Base-by-base conservation (phyloP, 1,140 invertebrate genomes). In the Bombus sibiricus region DNA sequence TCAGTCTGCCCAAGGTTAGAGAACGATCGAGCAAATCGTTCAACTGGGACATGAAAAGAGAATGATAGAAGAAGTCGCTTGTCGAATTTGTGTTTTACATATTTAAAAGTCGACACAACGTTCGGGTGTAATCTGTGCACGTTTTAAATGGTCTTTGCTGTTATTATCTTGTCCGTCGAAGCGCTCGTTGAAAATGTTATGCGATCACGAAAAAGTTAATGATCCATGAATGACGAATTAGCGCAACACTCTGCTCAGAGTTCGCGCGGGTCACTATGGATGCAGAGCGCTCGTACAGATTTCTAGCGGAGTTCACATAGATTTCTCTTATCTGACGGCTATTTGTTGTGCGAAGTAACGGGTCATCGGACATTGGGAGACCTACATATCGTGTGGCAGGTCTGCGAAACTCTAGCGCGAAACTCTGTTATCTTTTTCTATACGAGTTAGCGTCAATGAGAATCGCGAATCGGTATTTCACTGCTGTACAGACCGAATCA, bases 261-360 rank as follows among this genome's bases (percentile, higher is more conserved):
- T 87, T 87, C 77, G 73, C 34, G 6, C 28, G 47, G 88, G 85
- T 89, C 86, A 85, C 39, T 32, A 12, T 1, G 9, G 43, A 89
- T 77, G 62, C 57, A 43, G 78, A 68, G 15, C 85, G 15, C 47
- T 47, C n/a, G 59, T n/a, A 43, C 2, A n/a, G 53, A 77, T 76
- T 83, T 83, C 74, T 77, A 69, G 57, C 15, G 10, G 32, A 37
- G 53, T 59, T 77, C 68, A 43, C 59, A 80, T 57, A 37, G 39
- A 66, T 77, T 53, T 73, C 68, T 34, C 57, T 53, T 74, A 88
- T 73, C 77, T 18, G 28, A 53, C 77, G 32, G 37, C 66, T 90
- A 89, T 89, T 86, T 62, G 53, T 6, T 18, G 25, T 34, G 15
- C 34, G 37, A 34, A 59, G 53, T 68, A 76, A 86, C 80, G 84